Evolutionary conservation across 1,140 invertebrate genomes (phyloP).

Genomic region (Penaeus vannamei): DNA sequence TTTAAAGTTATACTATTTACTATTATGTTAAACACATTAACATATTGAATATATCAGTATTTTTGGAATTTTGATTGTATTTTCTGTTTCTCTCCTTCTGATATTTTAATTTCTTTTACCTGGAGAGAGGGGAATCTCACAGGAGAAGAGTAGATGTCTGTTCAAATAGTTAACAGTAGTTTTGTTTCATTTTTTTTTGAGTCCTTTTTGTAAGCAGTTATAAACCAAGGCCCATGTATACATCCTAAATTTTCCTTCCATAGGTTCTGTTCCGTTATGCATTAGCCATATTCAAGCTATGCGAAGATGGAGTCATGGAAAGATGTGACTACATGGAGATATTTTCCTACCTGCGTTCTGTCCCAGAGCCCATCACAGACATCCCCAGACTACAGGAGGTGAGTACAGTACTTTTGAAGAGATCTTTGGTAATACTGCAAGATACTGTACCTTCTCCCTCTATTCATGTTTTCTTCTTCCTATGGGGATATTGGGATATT

Average conservation of each 20-base stretch:
- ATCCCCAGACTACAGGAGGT: constrained; percentile 63
- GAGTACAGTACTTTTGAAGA: background rate
- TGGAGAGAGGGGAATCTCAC: too few relatives aligned
- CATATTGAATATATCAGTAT: too few relatives aligned
- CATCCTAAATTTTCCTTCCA: background rate
- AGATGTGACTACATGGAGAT: constrained; percentile 69
- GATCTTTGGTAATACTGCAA: background rate
- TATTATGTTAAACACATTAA: too few relatives aligned
- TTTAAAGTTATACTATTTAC: too few relatives aligned
- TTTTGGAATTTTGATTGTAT: too few relatives aligned
- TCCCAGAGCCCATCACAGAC: constrained; percentile 60
- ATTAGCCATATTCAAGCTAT: constrained; percentile 75
- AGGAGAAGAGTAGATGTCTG: too few relatives aligned
- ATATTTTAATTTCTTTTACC: too few relatives aligned
- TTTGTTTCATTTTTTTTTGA: too few relatives aligned
- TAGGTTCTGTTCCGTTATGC: constrained; percentile 76
- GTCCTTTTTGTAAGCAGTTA: too few relatives aligned
- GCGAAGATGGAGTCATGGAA: constrained; percentile 74
- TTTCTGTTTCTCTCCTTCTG: too few relatives aligned
- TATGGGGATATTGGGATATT: background rate
- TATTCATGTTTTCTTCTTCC: background rate
- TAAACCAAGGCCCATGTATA: too few relatives aligned
- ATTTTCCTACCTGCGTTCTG: constrained; percentile 65
- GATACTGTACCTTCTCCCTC: background rate
- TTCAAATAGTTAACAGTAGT: too few relatives aligned